A percentile compares a stretch with the other conserved stretches of the same genome.
phyloP scores from a whole-genome alignment of 1,140 invertebrate species.

The Drosophila insularis region DNA sequence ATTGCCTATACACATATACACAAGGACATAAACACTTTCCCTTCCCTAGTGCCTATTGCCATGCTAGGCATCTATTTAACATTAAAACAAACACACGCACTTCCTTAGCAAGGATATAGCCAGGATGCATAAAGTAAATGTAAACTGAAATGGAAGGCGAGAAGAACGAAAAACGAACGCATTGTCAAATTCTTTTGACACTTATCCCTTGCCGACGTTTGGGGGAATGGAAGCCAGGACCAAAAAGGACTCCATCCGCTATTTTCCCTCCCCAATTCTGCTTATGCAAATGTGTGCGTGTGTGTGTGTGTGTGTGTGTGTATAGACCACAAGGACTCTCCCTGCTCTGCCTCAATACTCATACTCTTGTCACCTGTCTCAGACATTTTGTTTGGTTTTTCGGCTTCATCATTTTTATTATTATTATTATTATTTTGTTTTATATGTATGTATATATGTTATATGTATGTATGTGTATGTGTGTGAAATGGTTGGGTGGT shows the following conservation, averaged over 20 bases:
- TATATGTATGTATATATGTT: conserved; percentile 42
- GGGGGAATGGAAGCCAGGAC: not conserved
- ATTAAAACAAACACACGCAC: conserved; percentile 72
- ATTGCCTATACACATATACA: conserved; percentile 61
- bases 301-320: conserved; percentile 30
- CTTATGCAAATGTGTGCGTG: conserved; percentile 54
- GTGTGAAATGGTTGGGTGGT: conserved; percentile 23
- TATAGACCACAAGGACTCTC: conserved; percentile 37
- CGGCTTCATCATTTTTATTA: conserved; percentile 74
- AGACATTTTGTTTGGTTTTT: conserved; percentile 44
- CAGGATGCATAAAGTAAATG: conserved; percentile 69
- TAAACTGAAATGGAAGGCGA: conserved; percentile 21
- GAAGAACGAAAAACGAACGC: conserved; percentile 45
- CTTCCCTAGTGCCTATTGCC: not conserved
- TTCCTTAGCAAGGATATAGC: conserved; percentile 8
- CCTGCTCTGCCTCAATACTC: not conserved
- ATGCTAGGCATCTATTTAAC: conserved; percentile 41
- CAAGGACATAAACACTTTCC: conserved; percentile 25
- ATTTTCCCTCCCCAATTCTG: not conserved
- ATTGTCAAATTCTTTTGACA: conserved; percentile 80
- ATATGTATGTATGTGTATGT: not conserved
- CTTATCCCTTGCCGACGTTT: conserved; percentile 64
- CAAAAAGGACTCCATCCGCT: not conserved
- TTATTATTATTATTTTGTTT: conserved; percentile 79
- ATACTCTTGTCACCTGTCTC: conserved; percentile 65